These are phyloP conservation scores for Aldrovandia affinis DNA, from an alignment of 2,797 vertebrate genomes.

Conservation along the genomic window DNA sequence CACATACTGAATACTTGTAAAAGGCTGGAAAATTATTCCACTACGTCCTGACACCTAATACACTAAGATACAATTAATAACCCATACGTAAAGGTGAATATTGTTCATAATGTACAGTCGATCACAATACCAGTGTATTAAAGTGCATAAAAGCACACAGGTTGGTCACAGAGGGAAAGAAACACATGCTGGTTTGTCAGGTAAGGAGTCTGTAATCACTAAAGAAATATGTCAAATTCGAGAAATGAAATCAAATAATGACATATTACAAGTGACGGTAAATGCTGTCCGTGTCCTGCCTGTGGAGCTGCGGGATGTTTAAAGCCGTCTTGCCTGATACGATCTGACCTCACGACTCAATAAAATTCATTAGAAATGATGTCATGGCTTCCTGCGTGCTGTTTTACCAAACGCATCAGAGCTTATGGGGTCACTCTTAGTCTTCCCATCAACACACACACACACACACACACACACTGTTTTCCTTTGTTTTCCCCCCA, in stretches of 20 bases:
- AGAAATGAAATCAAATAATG: constrained; percentile 21
- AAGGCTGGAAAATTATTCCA: background rate
- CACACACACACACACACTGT: too few species aligned
- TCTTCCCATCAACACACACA: constrained; percentile 1
- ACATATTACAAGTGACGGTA: constrained; percentile 25
- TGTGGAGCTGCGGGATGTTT: constrained; percentile 18
- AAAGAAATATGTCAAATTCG: too few species aligned
- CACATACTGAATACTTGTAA: background rate
- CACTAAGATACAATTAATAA: constrained; percentile 6
- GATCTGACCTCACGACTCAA: constrained; percentile 23
- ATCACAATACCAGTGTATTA: background rate
- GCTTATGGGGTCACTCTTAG: constrained; percentile 18
- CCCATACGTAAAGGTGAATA: background rate
- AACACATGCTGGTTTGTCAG: constrained; percentile 6
- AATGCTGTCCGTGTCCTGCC: constrained; percentile 21
- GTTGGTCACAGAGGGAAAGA: background rate
- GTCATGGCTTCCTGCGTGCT: constrained; percentile 25
- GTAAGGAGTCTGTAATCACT: constrained; percentile 18
- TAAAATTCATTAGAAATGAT: constrained; percentile 30
- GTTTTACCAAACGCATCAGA: constrained; percentile 27
- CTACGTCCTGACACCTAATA: background rate
- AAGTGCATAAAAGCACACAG: background rate
- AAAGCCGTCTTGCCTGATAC: constrained; percentile 30
- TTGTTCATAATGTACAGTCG: background rate
- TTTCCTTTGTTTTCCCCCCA: constrained; percentile 12